Evolutionary conservation across 1,140 invertebrate species (phyloP).

Genomic region (Lysiphlebus fabarum): DNA sequence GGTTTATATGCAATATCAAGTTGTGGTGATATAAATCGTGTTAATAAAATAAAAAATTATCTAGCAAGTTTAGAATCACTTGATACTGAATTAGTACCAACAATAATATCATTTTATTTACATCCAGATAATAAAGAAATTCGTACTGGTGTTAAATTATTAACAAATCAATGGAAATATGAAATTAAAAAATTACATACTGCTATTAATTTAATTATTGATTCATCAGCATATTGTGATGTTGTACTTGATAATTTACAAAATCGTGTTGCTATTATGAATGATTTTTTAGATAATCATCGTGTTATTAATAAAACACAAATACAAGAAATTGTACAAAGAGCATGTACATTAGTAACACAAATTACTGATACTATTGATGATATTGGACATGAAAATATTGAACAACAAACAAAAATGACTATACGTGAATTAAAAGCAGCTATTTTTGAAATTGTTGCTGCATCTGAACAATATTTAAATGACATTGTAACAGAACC

Average conservation of each 20-base stretch:
- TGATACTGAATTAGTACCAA: slow-evolving; percentile 63
- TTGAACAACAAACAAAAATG: slow-evolving; percentile 46
- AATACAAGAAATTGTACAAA: slow-evolving; percentile 42
- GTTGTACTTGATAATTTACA: slow-evolving; percentile 51
- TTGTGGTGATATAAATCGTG: slow-evolving; percentile 61
- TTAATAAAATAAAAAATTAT: slow-evolving; percentile 59
- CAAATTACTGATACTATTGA: slow-evolving; percentile 44
- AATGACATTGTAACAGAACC: slow-evolving; percentile 43
- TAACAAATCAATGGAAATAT: slow-evolving; percentile 58
- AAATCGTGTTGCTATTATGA: slow-evolving; percentile 38
- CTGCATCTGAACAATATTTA: slow-evolving; percentile 43
- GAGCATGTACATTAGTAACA: slow-evolving; percentile 42
- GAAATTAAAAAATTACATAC: slow-evolving; percentile 60
- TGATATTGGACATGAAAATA: slow-evolving; percentile 48
- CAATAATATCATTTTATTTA: slow-evolving; percentile 53
- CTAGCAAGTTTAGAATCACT: slow-evolving; percentile 65
- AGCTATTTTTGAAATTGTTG: slow-evolving; percentile 49
- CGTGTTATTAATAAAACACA: slow-evolving; percentile 35
- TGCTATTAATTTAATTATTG: slow-evolving; percentile 62
- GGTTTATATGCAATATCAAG: slow-evolving; percentile 67
- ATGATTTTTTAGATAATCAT: slow-evolving; percentile 43
- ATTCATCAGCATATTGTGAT: slow-evolving; percentile 65
- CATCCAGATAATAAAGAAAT: slow-evolving; percentile 48
- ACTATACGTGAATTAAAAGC: slow-evolving; percentile 50
- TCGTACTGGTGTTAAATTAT: slow-evolving; percentile 48